These are phyloP conservation scores for Bubo blakistoni DNA, from an alignment of 2,113 vertebrate genomes.

Conservation along the genomic window DNA sequence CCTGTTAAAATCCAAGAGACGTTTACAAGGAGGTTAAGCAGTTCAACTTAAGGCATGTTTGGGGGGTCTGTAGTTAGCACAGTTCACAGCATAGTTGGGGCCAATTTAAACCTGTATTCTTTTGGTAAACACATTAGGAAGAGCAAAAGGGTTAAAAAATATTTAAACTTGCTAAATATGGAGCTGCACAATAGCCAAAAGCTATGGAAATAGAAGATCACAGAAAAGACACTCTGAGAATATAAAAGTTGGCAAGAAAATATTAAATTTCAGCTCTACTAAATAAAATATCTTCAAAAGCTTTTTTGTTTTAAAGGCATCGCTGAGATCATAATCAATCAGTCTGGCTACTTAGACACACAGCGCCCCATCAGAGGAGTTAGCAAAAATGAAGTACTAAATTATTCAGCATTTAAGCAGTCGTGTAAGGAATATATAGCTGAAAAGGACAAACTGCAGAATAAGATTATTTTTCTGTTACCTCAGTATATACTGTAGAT, in stretches of 20 bases:
- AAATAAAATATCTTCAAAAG: conserved; percentile 16
- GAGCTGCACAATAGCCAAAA: background rate
- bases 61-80: background rate
- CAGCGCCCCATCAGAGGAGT: background rate
- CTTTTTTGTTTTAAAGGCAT: background rate
- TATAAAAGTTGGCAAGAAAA: background rate
- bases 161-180: background rate
- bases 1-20: background rate
- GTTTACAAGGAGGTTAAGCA: background rate
- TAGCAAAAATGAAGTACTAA: conserved; percentile 24
- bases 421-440: background rate
- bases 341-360: background rate
- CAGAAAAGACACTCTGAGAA: background rate
- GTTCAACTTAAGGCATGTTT: background rate
- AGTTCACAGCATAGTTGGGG: background rate
- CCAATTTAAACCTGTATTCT: background rate
- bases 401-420: conserved; percentile 32
- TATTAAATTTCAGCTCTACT: background rate
- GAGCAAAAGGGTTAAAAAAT: background rate
- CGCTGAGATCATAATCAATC: background rate
- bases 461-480: background rate
- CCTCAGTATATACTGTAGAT: background rate
- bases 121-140: background rate
- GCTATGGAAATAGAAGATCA: background rate
- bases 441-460: background rate